A percentile compares a stretch with the other conserved stretches of the same genome.
Evolutionary conservation across 2,888 invertebrate species (phyloP).

Genomic region (Selenia dentaria): DNA sequence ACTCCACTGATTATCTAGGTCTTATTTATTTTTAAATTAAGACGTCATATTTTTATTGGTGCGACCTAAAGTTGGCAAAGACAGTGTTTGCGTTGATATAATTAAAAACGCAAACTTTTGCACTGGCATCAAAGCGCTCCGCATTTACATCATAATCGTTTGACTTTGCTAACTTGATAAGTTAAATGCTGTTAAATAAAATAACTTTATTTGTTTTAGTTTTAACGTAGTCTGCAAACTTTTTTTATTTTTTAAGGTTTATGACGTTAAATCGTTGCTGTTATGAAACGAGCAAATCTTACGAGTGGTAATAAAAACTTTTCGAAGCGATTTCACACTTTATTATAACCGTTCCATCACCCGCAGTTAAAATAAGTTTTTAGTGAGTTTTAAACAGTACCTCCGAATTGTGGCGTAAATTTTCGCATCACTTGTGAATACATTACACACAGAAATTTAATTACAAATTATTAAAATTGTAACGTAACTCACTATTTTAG

Average conservation of each 20-base stretch:
- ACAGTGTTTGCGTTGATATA: constrained; percentile 6
- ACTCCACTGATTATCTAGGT: constrained; percentile 38
- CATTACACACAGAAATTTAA: constrained; percentile 7
- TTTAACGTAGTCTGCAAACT: constrained; percentile 22
- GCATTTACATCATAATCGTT: constrained; percentile 14
- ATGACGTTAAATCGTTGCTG: not conserved
- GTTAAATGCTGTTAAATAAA: constrained; percentile 17
- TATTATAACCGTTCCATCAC: constrained; percentile 15
- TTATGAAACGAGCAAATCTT: constrained; percentile 8
- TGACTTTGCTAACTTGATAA: constrained; percentile 18
- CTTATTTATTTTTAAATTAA: constrained; percentile 10
- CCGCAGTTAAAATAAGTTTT: constrained; percentile 15
- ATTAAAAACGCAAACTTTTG: constrained; percentile 8
- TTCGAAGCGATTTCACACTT: constrained; percentile 17
- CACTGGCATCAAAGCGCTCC: constrained; percentile 5
- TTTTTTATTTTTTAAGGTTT: constrained; percentile 17
- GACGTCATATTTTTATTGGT: not conserved
- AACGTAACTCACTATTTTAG: too few species aligned
- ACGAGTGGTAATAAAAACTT: constrained; percentile 20
- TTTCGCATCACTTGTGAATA: constrained; percentile 18
- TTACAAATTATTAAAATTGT: too few species aligned
- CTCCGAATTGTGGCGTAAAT: constrained; percentile 11
- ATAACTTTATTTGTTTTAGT: constrained; percentile 19
- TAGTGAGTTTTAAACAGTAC: constrained; percentile 18
- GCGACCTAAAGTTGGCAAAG: not conserved